phyloP scores from a whole-genome alignment of 2,888 invertebrate genomes.

The Andrena dorsata region DNA sequence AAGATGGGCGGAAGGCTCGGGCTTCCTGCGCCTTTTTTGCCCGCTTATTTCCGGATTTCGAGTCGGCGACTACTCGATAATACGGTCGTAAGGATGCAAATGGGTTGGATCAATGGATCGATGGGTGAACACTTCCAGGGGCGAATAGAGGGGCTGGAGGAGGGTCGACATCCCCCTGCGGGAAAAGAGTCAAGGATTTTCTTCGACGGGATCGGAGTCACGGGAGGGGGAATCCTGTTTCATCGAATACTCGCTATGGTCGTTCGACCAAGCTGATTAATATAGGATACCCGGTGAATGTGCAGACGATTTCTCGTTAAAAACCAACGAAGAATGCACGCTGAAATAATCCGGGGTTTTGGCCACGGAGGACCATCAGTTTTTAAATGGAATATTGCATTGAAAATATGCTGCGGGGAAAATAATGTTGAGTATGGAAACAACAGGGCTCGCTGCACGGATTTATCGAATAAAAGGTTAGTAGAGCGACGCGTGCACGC shows the following conservation, averaged over 20 bases:
- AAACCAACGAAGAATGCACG: too few relatives aligned
- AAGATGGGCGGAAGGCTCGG: neutral
- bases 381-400: too few relatives aligned
- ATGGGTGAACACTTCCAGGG: constrained; percentile 71
- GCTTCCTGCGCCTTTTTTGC: constrained; percentile 11
- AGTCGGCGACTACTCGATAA: constrained; percentile 58
- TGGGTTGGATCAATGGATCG: constrained; percentile 76
- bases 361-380: too few relatives aligned
- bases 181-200: constrained; percentile 82
- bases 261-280: neutral
- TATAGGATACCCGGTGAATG: too few relatives aligned
- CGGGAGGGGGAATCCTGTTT: constrained; percentile 81
- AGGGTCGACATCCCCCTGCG: constrained; percentile 80
- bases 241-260: constrained; percentile 32
- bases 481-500: too few relatives aligned
- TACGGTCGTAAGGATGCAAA: constrained; percentile 74
- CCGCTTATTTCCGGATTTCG: constrained; percentile 37
- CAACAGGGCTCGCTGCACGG: too few relatives aligned
- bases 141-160: constrained; percentile 56
- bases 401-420: too few relatives aligned
- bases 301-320: too few relatives aligned
- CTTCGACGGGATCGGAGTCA: constrained; percentile 80
- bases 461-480: too few relatives aligned
- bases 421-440: too few relatives aligned
- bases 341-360: too few relatives aligned